These are phyloP conservation scores for Parnassius orleans DNA, from an alignment of 2,888 invertebrate genomes.

Conservation along the genomic window DNA sequence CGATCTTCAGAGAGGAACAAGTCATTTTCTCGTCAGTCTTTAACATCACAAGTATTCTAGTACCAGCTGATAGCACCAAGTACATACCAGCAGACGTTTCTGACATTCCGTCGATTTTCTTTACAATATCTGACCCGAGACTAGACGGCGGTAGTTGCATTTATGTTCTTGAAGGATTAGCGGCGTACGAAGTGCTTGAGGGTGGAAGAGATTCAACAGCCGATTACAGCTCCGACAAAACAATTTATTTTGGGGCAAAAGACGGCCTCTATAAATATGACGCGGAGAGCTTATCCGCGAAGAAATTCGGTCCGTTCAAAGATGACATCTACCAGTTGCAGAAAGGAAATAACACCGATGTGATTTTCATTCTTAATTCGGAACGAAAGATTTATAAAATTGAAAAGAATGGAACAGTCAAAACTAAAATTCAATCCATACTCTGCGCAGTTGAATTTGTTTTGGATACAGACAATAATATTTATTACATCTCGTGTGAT, in stretches of 20 bases:
- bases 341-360: conserved; percentile 56
- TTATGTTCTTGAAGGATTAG: conserved; percentile 61
- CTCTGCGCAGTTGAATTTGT: conserved; percentile 59
- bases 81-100: conserved; percentile 45
- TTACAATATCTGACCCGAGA: conserved; percentile 51
- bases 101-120: conserved; percentile 60
- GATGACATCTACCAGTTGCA: conserved; percentile 62
- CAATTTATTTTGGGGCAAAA: conserved; percentile 54
- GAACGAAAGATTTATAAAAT: conserved; percentile 50
- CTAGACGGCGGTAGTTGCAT: conserved; percentile 58
- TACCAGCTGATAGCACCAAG: conserved; percentile 50
- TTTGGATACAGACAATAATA: conserved; percentile 60
- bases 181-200: conserved; percentile 61
- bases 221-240: conserved; percentile 48
- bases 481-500: conserved; percentile 57
- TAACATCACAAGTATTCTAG: conserved; percentile 57
- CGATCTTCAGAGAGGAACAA: conserved; percentile 51
- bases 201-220: conserved; percentile 61
- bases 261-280: conserved; percentile 58
- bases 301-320: conserved; percentile 51
- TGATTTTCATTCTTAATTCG: conserved; percentile 48
- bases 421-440: conserved; percentile 43
- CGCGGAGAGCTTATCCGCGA: conserved; percentile 52
- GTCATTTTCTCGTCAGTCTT: conserved; percentile 53
- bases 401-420: conserved; percentile 51